Conservation (phyloP, 2,797 vertebrate genomes). For the Cheirogaleus major region DNA sequence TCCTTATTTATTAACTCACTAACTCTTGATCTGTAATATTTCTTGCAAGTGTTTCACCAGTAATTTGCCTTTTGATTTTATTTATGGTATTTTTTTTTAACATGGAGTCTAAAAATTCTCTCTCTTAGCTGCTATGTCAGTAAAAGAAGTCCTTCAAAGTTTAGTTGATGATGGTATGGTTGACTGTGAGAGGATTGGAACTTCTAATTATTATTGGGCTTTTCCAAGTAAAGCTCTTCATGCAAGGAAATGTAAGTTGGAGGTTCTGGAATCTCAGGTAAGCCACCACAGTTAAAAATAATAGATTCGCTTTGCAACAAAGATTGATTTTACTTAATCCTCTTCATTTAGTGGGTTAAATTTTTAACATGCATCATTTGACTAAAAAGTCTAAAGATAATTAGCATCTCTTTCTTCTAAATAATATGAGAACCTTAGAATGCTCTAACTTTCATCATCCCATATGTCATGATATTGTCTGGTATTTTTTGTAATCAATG, state of each 20-base stretch:
- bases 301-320: not conserved
- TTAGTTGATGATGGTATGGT: slow-evolving; percentile 98
- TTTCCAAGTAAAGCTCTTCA: slow-evolving; percentile 98
- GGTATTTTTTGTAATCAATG: not conserved
- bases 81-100: slow-evolving; percentile 34
- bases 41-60: not conserved
- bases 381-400: not conserved
- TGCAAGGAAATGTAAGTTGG: slow-evolving; percentile 90
- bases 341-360: not conserved
- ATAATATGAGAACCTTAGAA: not conserved
- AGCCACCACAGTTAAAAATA: slow-evolving; percentile 28
- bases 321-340: not conserved
- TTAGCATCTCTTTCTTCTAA: not conserved
- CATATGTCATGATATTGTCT: not conserved
- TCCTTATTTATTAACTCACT: slow-evolving; percentile 19
- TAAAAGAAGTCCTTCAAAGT: slow-evolving; percentile 97
- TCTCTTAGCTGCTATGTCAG: slow-evolving; percentile 94
- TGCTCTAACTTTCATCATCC: not conserved
- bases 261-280: slow-evolving; percentile 94
- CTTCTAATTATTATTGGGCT: slow-evolving; percentile 99
- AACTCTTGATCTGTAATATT: not conserved
- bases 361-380: not conserved
- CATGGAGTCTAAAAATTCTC: slow-evolving; percentile 12
- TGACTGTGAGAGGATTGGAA: slow-evolving; percentile 96
- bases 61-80: slow-evolving; percentile 48